Conservation (phyloP, 2,113 vertebrate genomes). For the Syngnathoides biaculeatus region DNA sequence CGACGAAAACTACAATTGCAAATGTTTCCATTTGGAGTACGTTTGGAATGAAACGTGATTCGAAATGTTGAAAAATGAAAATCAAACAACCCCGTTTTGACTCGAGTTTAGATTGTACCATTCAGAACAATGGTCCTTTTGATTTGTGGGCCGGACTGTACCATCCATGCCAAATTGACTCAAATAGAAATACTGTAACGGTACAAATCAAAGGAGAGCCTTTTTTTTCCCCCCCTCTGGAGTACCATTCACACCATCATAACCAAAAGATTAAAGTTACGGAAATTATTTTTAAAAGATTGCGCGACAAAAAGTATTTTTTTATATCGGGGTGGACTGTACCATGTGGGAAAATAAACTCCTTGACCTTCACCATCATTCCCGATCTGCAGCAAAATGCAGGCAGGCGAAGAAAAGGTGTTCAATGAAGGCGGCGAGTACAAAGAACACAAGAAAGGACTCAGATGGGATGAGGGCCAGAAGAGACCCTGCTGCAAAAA, state of each 20-base stretch:
- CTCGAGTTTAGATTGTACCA: no score
- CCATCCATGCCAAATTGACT: not conserved
- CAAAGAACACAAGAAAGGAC: slow-evolving; percentile 22
- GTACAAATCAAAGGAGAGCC: not conserved
- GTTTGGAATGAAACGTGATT: no score
- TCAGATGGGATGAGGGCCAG: slow-evolving; percentile 29
- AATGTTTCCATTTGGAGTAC: no score
- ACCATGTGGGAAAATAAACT: not conserved
- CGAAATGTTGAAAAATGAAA: not conserved
- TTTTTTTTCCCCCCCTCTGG: no score
- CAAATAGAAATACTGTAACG: not conserved
- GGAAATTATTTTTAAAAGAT: no score
- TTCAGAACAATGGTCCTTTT: not conserved
- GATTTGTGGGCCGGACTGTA: not conserved
- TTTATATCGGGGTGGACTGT: not conserved
- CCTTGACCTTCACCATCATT: not conserved
- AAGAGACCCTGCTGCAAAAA: slow-evolving; percentile 66
- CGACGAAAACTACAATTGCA: no score
- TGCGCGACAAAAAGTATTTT: not conserved
- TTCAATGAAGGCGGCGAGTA: not conserved
- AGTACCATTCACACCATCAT: no score
- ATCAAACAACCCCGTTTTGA: no score
- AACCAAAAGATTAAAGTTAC: no score
- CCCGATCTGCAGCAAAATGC: not conserved
- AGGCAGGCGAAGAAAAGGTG: not conserved